Evolutionary conservation across 92 coral and sea anemone species (phyloP), one percentile per base, ranked within the genome.

Genomic region (Palythoa grandiflora): DNA sequence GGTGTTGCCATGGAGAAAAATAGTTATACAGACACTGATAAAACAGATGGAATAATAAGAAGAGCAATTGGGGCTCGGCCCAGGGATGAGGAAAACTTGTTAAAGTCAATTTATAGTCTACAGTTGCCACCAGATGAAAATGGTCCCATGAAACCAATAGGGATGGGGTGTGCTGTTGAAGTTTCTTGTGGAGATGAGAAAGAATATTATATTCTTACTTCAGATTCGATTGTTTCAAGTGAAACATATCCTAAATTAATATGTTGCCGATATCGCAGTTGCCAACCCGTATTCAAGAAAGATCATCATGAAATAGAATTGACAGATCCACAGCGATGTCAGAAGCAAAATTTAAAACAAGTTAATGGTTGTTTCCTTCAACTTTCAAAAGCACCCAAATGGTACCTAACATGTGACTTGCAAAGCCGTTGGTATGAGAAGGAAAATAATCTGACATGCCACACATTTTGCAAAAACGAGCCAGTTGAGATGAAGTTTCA

Each of bases 201-300:
- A 14, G 53, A 36, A 14, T 55, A 54, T n/a, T 11, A 11, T 38
- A 65, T 78, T 15, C 68, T 78, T 12, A 78, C 83, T 8, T 53
- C 83, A 6, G 21, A 21, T 55, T 16, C 5, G 1, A 47, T 54
- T 78, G 66, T 78, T n/a, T 55, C 83, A 54, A 37, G 13, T 3
- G 8, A 55, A 5, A 3, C 51, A 52, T 53, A 6, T 19, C 12
- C 68, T 35, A 3, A 35, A 54, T 3, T 78, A 3, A 55, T 14
- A 52, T 65, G 66, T 28, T 51, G 54, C 48, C 68, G 83, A 20
- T 78, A 78, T 38, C 83, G 83, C 83, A 53, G 83, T 3, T 44
- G 48, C 48, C 48, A 44, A 44, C 1, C 1, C 48, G 1, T 0
- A 44, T 44, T 44, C 48, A 44, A 44, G 1, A 44, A 44, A 44